These are phyloP conservation scores for Temnopleurus reevesii DNA, from an alignment of 53 echinoderm and acorn worm species.

Conservation along the genomic window DNA sequence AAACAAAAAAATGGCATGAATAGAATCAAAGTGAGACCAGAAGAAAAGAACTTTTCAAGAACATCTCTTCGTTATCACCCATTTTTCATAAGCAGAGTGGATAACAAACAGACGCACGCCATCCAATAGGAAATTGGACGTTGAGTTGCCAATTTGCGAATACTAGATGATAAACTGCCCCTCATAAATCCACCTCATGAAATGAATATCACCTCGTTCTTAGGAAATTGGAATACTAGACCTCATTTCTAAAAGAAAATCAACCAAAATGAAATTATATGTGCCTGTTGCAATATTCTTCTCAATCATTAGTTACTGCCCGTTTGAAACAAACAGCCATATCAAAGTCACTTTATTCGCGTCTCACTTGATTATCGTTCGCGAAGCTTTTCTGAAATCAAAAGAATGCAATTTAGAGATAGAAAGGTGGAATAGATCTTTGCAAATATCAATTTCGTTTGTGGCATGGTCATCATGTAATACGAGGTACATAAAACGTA, in stretches of 20 bases:
- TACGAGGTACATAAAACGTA: no score
- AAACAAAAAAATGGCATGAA: no score
- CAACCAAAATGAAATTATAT: background rate
- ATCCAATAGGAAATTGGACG: background rate
- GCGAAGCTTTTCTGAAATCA: background rate
- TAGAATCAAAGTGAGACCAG: background rate
- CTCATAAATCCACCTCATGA: background rate
- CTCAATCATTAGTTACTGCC: background rate
- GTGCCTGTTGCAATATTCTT: background rate
- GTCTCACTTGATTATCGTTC: conserved; percentile 10
- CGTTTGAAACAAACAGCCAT: background rate
- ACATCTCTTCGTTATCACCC: background rate
- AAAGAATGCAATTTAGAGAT: background rate
- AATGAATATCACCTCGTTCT: background rate
- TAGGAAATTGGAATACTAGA: background rate
- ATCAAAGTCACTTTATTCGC: background rate
- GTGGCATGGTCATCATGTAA: background rate
- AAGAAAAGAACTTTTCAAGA: no score
- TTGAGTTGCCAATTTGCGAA: background rate
- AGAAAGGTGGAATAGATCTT: background rate
- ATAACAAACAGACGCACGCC: background rate
- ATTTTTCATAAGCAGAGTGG: background rate
- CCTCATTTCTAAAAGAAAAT: background rate
- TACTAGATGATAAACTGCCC: background rate
- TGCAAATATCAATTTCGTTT: background rate